Conservation (phyloP, 2,888 invertebrate genomes). For the Trachelus iudaicus region DNA sequence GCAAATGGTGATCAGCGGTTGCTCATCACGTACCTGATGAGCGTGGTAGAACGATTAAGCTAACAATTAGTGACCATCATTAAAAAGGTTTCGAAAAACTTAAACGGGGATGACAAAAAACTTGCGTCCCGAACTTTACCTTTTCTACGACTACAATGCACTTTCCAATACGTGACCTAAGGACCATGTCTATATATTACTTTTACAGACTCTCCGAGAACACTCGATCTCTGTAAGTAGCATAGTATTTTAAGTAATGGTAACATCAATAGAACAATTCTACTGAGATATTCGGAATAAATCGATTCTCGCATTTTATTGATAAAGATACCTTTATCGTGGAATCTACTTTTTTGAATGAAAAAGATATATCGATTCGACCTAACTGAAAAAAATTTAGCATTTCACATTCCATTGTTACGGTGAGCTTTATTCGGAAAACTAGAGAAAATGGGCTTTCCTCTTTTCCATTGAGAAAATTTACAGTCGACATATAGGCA, state of each 20-base stretch:
- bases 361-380: not conserved
- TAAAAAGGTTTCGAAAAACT: not conserved
- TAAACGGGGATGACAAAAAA: not conserved
- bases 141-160: not conserved
- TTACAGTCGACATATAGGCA: not conserved
- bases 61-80: not conserved
- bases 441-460: not conserved
- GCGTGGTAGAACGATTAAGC: not conserved
- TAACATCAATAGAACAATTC: not conserved
- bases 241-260: not conserved
- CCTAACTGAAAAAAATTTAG: not conserved
- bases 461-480: not conserved
- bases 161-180: not conserved
- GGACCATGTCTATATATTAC: not conserved
- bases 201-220: not conserved
- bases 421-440: not conserved
- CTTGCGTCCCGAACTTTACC: not conserved
- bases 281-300: not conserved
- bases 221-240: not conserved
- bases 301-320: not conserved
- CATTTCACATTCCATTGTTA: not conserved
- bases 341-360: not conserved
- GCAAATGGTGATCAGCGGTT: not conserved
- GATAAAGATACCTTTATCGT: not conserved
- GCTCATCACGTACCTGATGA: not conserved